Evolutionary conservation across 30 jellyfish, hydroid and myxozoan genomes (phyloP).

Genomic region (Chrysaora quinquecirrha): DNA sequence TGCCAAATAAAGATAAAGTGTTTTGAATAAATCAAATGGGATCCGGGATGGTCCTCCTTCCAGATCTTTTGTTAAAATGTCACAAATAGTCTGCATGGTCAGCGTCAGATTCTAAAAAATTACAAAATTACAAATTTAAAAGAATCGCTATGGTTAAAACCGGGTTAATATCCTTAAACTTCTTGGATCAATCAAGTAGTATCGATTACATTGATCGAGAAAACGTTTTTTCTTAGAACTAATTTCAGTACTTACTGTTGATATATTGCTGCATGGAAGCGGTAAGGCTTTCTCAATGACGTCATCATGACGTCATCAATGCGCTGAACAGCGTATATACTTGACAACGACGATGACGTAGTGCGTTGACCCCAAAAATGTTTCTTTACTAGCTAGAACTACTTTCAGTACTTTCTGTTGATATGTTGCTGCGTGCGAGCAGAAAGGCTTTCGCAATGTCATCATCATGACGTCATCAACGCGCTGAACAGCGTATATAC

Average conservation of each 20-base stretch:
- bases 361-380: no score
- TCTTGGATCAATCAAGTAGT: neutral
- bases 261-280: neutral
- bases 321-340: neutral
- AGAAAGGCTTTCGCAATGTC: neutral
- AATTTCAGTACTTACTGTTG: neutral
- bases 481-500: neutral
- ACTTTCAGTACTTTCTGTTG: conserved; percentile 58
- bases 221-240: neutral
- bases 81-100: conserved; percentile 85
- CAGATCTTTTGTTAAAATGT: conserved; percentile 86
- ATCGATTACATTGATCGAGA: neutral
- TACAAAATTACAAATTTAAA: neutral
- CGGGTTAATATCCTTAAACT: no score
- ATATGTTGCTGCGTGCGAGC: conserved; percentile 69
- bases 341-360: no score
- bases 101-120: conserved; percentile 53
- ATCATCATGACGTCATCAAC: no score
- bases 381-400: no score
- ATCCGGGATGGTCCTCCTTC: conserved; percentile 97
- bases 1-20: conserved; percentile 82
- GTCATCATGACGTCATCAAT: no score
- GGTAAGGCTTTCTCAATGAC: neutral
- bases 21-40: conserved; percentile 69
- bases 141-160: neutral